A percentile compares a stretch with the other conserved stretches of the same genome.
These are phyloP conservation scores for Anoncus sp. DNA, from an alignment of 2,888 invertebrate genomes.

Conservation along the genomic window DNA sequence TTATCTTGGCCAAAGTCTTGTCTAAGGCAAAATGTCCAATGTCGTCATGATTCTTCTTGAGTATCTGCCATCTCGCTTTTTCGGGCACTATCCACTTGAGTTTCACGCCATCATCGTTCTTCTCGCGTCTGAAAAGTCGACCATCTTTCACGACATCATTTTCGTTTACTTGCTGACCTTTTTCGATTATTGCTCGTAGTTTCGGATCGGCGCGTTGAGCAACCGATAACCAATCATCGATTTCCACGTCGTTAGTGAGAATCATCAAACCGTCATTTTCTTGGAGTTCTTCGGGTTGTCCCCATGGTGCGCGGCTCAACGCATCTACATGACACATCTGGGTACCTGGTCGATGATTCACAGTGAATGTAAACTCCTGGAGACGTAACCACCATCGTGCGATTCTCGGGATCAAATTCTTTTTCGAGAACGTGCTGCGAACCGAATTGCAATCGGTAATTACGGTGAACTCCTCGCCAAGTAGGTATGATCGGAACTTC, in stretches of 20 bases:
- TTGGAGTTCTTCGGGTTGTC: constrained; percentile 57
- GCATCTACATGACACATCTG: constrained; percentile 75
- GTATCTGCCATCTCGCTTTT: constrained; percentile 41
- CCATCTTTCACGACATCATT: constrained; percentile 17
- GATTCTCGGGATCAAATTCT: constrained; percentile 30
- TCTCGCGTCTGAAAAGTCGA: constrained; percentile 24
- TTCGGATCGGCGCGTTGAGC: constrained; percentile 22
- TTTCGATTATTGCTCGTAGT: constrained; percentile 16
- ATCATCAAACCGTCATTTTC: constrained; percentile 53
- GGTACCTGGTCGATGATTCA: constrained; percentile 58
- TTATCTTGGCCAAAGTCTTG: constrained; percentile 57
- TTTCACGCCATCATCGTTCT: constrained; percentile 6
- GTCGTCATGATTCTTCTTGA: constrained; percentile 59
- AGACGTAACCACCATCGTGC: constrained; percentile 51
- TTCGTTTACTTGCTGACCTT: constrained; percentile 23
- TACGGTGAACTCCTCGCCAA: constrained; percentile 72
- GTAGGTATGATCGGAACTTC: constrained; percentile 76
- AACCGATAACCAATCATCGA: constrained; percentile 63
- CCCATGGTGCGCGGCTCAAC: constrained; percentile 64
- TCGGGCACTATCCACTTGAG: constrained; percentile 44
- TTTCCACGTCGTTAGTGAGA: constrained; percentile 38
- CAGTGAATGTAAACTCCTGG: constrained; percentile 65
- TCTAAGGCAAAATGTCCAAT: constrained; percentile 64
- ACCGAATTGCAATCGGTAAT: constrained; percentile 48
- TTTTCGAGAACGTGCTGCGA: constrained; percentile 28